A percentile compares a stretch with the other conserved stretches of the same genome.
These are phyloP conservation scores for Homarus gammarus DNA, from an alignment of 2,888 invertebrate genomes.

Conservation along the genomic window DNA sequence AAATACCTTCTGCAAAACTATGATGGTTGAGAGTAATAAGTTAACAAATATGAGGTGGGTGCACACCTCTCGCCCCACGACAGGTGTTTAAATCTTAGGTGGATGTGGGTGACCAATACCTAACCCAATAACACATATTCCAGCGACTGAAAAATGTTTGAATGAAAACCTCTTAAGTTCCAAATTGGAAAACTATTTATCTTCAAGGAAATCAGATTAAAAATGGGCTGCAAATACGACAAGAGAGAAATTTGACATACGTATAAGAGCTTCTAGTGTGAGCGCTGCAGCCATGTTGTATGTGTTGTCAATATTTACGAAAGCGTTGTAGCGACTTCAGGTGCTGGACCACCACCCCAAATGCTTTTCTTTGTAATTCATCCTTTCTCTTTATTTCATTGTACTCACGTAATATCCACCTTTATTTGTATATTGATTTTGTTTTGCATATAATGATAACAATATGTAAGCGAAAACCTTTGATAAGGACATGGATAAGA, in stretches of 20 bases:
- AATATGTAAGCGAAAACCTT: too few species aligned
- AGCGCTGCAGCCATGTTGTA: constrained; percentile 55
- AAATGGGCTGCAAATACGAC: neutral
- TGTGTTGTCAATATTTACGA: constrained; percentile 50
- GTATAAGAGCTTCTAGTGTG: constrained; percentile 53
- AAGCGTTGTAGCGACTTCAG: neutral
- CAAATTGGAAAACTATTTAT: neutral
- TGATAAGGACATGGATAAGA: neutral
- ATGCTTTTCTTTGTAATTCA: neutral
- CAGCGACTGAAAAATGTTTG: neutral
- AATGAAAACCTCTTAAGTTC: neutral
- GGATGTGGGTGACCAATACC: neutral
- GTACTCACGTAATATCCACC: neutral
- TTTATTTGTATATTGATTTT: too few species aligned
- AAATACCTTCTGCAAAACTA: too few species aligned
- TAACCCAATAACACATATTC: neutral
- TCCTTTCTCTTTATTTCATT: neutral
- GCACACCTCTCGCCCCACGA: too few species aligned
- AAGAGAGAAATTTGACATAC: constrained; percentile 22
- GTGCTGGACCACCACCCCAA: neutral
- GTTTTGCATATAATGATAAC: too few species aligned
- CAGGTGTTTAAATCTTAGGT: neutral
- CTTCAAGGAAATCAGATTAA: neutral
- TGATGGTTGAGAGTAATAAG: too few species aligned
- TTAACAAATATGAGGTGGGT: too few species aligned